A percentile compares a stretch with the other conserved stretches of the same genome.
phyloP scores from a whole-genome alignment of 2,888 invertebrate species.

The Octodonta nipae region DNA sequence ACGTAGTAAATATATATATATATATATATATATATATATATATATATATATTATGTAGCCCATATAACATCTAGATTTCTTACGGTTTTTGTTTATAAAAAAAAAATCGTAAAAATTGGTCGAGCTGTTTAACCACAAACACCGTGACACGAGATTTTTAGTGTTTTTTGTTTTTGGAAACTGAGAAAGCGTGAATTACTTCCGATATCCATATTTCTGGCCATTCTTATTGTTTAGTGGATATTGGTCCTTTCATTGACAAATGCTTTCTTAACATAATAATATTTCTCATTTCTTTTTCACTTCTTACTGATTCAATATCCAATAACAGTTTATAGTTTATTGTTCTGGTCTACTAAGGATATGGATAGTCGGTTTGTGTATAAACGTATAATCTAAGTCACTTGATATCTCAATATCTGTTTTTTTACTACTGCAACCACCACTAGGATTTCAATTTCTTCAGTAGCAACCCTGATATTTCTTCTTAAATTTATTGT shows the following conservation, averaged over 20 bases:
- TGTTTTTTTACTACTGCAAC: not conserved
- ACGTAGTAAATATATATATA: no score
- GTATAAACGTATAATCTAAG: not conserved
- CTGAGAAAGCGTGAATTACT: not conserved
- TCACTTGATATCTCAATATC: not conserved
- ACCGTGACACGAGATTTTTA: no score
- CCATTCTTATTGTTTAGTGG: slow-evolving; percentile 1
- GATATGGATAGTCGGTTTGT: not conserved
- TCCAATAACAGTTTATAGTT: no score
- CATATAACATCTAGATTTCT: no score
- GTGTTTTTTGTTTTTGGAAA: slow-evolving; percentile 2
- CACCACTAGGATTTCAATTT: not conserved
- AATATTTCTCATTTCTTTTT: not conserved
- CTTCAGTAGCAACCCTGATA: slow-evolving; percentile 1
- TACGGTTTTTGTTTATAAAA: no score
- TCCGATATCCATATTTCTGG: slow-evolving; percentile 1
- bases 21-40: no score
- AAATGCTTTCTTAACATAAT: slow-evolving; percentile 1
- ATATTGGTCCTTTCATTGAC: not conserved
- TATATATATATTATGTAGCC: no score
- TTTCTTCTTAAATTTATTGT: not conserved
- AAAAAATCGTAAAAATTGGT: no score
- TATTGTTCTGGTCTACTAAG: slow-evolving; percentile 1
- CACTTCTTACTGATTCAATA: not conserved
- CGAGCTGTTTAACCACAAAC: no score